Base-by-base conservation (phyloP, 2,888 invertebrate species). In the Acholoe squamosa region DNA sequence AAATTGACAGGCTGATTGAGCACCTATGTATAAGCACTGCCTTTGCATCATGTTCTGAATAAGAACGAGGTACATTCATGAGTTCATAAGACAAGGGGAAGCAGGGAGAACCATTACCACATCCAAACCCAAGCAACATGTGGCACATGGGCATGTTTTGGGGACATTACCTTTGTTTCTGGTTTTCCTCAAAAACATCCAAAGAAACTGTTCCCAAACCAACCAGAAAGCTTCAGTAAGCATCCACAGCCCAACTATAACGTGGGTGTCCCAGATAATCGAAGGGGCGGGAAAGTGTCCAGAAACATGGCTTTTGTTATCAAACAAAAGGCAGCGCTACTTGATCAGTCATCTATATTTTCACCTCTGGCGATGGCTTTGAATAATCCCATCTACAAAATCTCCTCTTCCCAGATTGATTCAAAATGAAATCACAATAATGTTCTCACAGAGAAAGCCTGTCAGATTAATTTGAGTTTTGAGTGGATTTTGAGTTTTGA, bases 221-320 rank as follows among this genome's bases (percentile, higher is more conserved):
- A 71, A 14, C 25, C 71, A 61, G 3, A 14, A 28, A 5, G 3
- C 25, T 16, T 25, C 31, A 28, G 16, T 14, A 25, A 14, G 71
- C 71, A 71, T 71, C 28, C 71, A 28, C 28, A 28, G 71, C 25
- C 43, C 3, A 0, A 28, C 19, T 28, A 25, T 71, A 28, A 28
- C 28, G 71, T 71, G 71, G 71, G 71, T 71, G 71, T 71, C 43
- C 80, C 34, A 34, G 34, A 80, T 22, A 43, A 80, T 80, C 34
- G 43, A 19, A 43, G 80, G 43, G 80, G 80, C 80, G 80, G 80
- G 80, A 80, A 80, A 80, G 80, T 19, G 7, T 33, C 22, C 33
- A 43, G 80, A 80, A 80, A 80, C 80, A 80, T 34, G 43, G 43
- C 33, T 10, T 5, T 10, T n/a, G 80, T 80, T 80, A 80, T 80